A percentile compares a stretch with the other conserved stretches of the same genome.
Evolutionary conservation across 2,113 vertebrate genomes (phyloP).

Genomic region (Heptranchias perlo): DNA sequence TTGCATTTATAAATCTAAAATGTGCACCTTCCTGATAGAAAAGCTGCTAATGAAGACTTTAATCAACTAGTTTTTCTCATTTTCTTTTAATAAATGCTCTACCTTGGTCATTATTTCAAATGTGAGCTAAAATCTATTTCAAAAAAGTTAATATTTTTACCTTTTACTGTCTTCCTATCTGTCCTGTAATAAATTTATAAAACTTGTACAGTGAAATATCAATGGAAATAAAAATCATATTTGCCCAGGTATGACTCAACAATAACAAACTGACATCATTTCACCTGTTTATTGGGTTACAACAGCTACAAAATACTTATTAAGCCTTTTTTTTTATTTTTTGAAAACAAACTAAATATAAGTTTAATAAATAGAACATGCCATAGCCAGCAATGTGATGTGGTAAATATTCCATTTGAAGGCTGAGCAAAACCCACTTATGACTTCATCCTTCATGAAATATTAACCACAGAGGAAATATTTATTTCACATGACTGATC

Average conservation of each 20-base stretch:
- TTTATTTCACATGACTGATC: not conserved
- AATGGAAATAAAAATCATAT: not conserved
- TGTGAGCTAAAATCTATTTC: not conserved
- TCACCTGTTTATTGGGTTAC: not conserved
- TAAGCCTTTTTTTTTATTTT: not conserved
- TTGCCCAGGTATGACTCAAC: not conserved
- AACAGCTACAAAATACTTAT: not conserved
- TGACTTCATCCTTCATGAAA: constrained; percentile 5
- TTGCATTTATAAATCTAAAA: not conserved
- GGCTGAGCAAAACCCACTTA: not conserved
- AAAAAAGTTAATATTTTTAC: not conserved
- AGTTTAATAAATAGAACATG: not conserved
- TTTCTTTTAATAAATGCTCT: not conserved
- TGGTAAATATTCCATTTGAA: not conserved
- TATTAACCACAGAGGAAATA: not conserved
- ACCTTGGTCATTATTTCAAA: not conserved
- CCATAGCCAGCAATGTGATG: not conserved
- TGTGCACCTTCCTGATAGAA: not conserved
- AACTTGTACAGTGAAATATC: not conserved
- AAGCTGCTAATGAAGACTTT: not conserved
- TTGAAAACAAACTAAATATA: not conserved
- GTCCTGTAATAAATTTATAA: not conserved
- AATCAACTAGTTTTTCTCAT: not conserved
- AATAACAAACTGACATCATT: constrained; percentile 1
- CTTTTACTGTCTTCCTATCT: not conserved